Base-by-base conservation (phyloP, 2,113 vertebrate genomes). In the Chaetura pelagica region DNA sequence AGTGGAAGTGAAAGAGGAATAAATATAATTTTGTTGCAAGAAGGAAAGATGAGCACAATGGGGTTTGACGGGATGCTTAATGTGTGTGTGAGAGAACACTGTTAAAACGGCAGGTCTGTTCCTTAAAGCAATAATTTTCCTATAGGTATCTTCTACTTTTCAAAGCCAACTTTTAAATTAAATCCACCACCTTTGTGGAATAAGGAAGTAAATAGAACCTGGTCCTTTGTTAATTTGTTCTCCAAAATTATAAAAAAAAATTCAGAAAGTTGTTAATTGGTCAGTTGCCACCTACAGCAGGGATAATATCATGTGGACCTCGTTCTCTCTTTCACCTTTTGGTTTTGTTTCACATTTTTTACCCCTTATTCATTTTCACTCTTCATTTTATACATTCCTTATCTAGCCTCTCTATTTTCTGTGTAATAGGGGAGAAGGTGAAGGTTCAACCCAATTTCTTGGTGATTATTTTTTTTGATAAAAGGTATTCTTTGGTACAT, bases 381-480 rank as follows among this genome's bases (percentile, higher is more conserved):
- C 49, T 74, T 89, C 35, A 64, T 72, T 87, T 95, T 78, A 61
- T 49, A 64, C 54, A 29, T 34, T 80, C 38, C 75, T 87, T 82
- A 84, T 68, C 75, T 81, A 80, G 38, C 22, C 30, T 79, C 27
- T 63, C 29, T 95, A 42, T 93, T 93, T 95, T 82, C 83, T 64
- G 1, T 82, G 40, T 64, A 61, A 93, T 30, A 87, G 51, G 29
- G 22, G 23, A 89, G 44, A 94, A 95, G 93, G 89, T 94, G 87
- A 95, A 74, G 26, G 54, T 84, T 95, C 87, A 93, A 89, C 58
- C 88, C 73, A 84, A 87, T 94, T 93, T 89, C 69, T 91, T 89
- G 66, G 72, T 80, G 68, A 96, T 91, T 90, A 89, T 93, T 96
- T 77, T 84, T 88, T 92, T 89, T 76, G 11, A 96, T 94, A 57